These are phyloP conservation scores for Phymanthus crucifer DNA, from an alignment of 92 coral and sea anemone species.

Conservation along the genomic window DNA sequence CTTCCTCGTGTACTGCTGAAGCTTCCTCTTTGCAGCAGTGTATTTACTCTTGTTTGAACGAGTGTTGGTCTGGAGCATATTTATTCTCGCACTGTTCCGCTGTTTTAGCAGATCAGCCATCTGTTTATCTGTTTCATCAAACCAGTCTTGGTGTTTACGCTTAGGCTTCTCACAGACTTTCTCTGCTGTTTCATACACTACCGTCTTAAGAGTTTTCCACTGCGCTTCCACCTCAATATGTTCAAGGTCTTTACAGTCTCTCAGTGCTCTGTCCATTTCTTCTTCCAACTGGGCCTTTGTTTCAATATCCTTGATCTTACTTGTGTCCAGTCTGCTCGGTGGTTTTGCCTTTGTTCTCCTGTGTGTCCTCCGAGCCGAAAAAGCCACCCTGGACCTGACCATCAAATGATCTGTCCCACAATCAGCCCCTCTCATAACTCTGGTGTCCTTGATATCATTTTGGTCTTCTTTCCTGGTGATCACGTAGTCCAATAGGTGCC, in stretches of 20 bases:
- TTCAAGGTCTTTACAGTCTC: neutral
- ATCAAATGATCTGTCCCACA: conserved; percentile 24
- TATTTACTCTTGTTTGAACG: neutral
- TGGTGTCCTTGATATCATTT: conserved; percentile 14
- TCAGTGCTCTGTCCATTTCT: neutral
- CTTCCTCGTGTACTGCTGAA: conserved; percentile 11
- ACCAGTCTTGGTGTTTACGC: conserved; percentile 22
- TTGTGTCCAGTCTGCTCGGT: neutral
- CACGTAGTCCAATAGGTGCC: conserved; percentile 44
- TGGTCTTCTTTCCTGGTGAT: conserved; percentile 14
- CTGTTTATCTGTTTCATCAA: conserved; percentile 9
- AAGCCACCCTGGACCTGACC: conserved; percentile 1
- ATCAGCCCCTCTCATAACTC: conserved; percentile 23
- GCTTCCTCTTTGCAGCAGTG: neutral
- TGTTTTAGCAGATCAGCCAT: neutral
- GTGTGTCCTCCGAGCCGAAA: neutral
- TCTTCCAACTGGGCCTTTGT: neutral
- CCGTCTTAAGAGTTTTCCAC: neutral
- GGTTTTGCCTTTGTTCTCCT: neutral
- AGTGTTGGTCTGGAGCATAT: neutral
- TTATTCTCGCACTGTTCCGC: neutral
- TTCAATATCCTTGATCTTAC: neutral
- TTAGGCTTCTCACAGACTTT: neutral
- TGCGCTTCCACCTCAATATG: neutral
- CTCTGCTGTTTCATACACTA: neutral